phyloP scores from a whole-genome alignment of 2,888 invertebrate genomes.

The Metopia argyrocephala region DNA sequence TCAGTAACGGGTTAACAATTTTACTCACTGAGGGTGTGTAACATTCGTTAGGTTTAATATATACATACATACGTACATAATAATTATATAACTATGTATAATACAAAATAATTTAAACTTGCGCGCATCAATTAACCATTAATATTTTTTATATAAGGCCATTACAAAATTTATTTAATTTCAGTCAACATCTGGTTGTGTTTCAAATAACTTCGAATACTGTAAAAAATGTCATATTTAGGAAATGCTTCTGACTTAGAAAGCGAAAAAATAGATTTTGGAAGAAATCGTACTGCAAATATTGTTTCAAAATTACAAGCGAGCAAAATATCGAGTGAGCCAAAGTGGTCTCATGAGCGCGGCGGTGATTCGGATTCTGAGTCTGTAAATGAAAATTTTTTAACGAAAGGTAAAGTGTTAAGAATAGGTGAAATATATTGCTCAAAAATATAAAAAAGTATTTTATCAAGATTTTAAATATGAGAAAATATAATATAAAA shows the following conservation, averaged over 20 bases:
- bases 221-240: constrained; percentile 74
- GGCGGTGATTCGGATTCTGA: constrained; percentile 90
- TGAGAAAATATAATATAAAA: too few species aligned
- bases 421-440: too few species aligned
- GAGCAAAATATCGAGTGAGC: constrained; percentile 75
- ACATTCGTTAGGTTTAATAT: background rate
- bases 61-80: too few species aligned
- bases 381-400: constrained; percentile 86
- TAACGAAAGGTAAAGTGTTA: constrained; percentile 82
- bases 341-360: constrained; percentile 76
- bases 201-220: background rate
- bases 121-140: background rate
- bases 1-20: too few species aligned
- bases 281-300: constrained; percentile 71
- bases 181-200: constrained; percentile 41
- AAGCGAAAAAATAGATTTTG: constrained; percentile 76
- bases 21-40: background rate
- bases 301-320: constrained; percentile 75
- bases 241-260: constrained; percentile 78
- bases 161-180: background rate
- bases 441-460: too few species aligned
- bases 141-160: constrained; percentile 14
- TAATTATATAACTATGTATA: too few species aligned
- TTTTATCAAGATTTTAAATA: too few species aligned
- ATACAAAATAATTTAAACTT: background rate